Percentiles rank a stretch among this genome's conserved stretches.
Conservation (phyloP, 2,888 invertebrate genomes). For the Troides helena region DNA sequence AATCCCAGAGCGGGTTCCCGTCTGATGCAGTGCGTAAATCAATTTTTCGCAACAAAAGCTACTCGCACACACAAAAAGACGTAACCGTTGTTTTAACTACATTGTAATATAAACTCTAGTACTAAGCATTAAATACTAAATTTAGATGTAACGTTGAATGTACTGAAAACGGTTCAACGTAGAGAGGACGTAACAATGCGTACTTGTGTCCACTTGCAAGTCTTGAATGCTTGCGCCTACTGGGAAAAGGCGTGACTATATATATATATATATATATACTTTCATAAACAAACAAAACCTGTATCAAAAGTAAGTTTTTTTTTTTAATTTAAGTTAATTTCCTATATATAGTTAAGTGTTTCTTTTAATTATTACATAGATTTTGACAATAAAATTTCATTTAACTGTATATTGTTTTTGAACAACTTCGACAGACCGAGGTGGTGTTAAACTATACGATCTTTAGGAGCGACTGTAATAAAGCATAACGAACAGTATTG, state of each 20-base stretch:
- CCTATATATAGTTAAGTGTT: too few species aligned
- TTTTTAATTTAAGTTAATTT: too few species aligned
- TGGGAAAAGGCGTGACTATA: too few species aligned
- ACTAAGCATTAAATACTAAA: neutral
- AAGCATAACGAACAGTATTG: slow-evolving; percentile 21
- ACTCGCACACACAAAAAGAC: slow-evolving; percentile 24
- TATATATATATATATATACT: too few species aligned
- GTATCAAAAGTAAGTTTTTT: too few species aligned
- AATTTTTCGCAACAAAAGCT: slow-evolving; percentile 76
- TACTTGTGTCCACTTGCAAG: slow-evolving; percentile 67
- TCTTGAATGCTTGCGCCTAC: slow-evolving; percentile 67
- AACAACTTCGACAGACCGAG: neutral
- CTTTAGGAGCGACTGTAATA: slow-evolving; percentile 11
- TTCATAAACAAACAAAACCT: too few species aligned
- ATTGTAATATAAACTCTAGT: slow-evolving; percentile 7
- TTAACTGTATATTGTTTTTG: too few species aligned
- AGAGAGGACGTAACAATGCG: slow-evolving; percentile 58
- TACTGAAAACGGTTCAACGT: slow-evolving; percentile 9
- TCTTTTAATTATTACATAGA: too few species aligned
- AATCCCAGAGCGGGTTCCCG: slow-evolving; percentile 44
- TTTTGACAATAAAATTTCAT: too few species aligned
- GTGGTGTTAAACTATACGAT: slow-evolving; percentile 3
- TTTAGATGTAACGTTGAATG: slow-evolving; percentile 1
- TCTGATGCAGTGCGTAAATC: slow-evolving; percentile 76
- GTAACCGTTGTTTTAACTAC: slow-evolving; percentile 32